Percentiles rank a stretch among this genome's conserved stretches.
Conservation (phyloP, 2,113 vertebrate species). For the Apus apus region DNA sequence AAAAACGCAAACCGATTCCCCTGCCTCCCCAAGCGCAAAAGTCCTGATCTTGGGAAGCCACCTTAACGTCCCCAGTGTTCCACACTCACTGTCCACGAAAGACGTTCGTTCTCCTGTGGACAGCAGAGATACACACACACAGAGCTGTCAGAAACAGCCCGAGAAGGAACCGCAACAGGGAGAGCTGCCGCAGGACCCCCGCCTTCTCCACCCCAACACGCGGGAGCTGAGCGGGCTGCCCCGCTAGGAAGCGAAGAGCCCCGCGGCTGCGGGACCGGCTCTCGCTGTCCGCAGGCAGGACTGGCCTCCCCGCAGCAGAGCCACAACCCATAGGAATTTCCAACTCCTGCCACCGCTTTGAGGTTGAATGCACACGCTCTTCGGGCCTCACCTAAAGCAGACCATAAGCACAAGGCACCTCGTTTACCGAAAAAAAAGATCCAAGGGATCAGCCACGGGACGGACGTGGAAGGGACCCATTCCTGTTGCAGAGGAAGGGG, state of each 20-base stretch:
- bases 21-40: background rate
- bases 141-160: background rate
- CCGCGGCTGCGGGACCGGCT: rapidly evolving
- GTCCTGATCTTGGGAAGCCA: background rate
- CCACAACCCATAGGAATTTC: background rate
- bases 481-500: background rate
- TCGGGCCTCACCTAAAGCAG: background rate
- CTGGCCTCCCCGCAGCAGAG: background rate
- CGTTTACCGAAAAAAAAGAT: too few relatives aligned
- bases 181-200: background rate
- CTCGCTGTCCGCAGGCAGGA: rapidly evolving
- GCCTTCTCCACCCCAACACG: too few relatives aligned
- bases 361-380: background rate
- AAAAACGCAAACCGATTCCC: background rate
- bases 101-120: background rate
- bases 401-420: background rate
- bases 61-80: rapidly evolving
- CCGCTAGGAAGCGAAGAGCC: rapidly evolving
- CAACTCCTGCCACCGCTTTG: rapidly evolving
- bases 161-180: rapidly evolving
- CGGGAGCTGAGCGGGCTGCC: rapidly evolving
- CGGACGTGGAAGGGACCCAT: background rate
- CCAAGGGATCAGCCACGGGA: background rate
- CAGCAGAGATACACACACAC: background rate
- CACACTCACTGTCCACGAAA: rapidly evolving